Percentiles rank a stretch among this genome's conserved stretches.
Conservation (phyloP, 1,140 invertebrate species). For the Chrysoperla carnea region DNA sequence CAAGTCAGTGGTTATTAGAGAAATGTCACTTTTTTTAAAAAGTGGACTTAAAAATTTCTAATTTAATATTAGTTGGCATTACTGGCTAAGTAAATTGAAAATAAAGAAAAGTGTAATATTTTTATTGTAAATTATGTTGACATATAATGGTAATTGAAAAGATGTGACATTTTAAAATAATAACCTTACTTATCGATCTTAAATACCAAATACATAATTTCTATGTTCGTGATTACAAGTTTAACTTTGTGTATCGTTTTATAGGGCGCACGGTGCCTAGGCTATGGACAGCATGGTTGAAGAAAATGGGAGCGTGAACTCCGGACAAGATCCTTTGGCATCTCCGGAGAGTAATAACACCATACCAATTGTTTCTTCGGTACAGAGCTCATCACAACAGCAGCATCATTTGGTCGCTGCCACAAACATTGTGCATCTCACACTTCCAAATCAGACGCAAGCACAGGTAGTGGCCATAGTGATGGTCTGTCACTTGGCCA, state of each 20-base stretch:
- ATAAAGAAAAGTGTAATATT: too few relatives aligned
- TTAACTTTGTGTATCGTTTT: too few relatives aligned
- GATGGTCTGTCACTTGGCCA: constrained; percentile 9
- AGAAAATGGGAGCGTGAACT: constrained; percentile 51
- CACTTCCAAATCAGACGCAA: constrained; percentile 46
- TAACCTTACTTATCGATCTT: too few relatives aligned
- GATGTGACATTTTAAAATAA: too few relatives aligned
- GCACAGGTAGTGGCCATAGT: constrained; percentile 36
- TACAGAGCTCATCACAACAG: constrained; percentile 33
- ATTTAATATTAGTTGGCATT: too few relatives aligned
- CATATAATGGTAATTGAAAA: too few relatives aligned
- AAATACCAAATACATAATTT: too few relatives aligned
- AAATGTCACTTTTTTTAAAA: constrained; percentile 11
- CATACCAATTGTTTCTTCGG: constrained; percentile 32
- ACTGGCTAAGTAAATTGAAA: too few relatives aligned
- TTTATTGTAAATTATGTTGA: too few relatives aligned
- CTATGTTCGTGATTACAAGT: too few relatives aligned
- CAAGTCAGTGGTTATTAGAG: constrained; percentile 8
- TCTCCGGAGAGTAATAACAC: constrained; percentile 28
- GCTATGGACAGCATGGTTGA: constrained; percentile 77
- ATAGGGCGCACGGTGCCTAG: constrained; percentile 28
- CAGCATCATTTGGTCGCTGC: constrained; percentile 39
- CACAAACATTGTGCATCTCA: constrained; percentile 71
- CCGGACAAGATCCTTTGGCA: constrained; percentile 39
- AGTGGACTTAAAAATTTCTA: too few relatives aligned